phyloP scores from a whole-genome alignment of 1,140 invertebrate genomes.

The Drosophila leontia region DNA sequence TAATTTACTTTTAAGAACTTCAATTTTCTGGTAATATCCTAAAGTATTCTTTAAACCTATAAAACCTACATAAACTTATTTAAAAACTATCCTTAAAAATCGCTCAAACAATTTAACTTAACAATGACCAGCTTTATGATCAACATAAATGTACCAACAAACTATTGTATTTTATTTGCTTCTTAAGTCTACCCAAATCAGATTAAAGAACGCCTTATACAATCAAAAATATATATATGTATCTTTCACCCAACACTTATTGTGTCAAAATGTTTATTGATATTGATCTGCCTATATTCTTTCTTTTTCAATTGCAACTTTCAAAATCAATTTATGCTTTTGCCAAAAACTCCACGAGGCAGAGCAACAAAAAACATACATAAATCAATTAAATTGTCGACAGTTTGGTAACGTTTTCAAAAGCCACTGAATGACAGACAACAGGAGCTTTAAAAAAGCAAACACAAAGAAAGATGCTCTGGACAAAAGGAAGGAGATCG shows the following conservation, averaged over 20 bases:
- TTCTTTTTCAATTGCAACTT: slow-evolving; percentile 21
- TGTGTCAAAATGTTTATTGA: slow-evolving; percentile 19
- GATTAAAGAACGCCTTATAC: not conserved
- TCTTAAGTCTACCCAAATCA: not conserved
- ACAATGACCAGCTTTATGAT: not conserved
- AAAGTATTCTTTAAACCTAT: not conserved
- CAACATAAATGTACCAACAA: not conserved
- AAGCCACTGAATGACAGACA: slow-evolving; percentile 16
- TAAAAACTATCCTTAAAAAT: not conserved
- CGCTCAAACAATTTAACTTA: not conserved
- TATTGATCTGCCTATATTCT: slow-evolving; percentile 21
- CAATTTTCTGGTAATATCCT: no score
- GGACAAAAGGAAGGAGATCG: slow-evolving; percentile 26
- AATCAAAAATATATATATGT: not conserved
- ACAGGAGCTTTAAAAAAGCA: slow-evolving; percentile 18
- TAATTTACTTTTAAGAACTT: no score
- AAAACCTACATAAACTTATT: not conserved
- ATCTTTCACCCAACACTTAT: not conserved
- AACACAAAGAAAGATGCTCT: slow-evolving; percentile 34
- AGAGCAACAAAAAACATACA: slow-evolving; percentile 29
- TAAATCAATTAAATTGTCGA: slow-evolving; percentile 79
- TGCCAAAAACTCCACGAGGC: slow-evolving; percentile 29
- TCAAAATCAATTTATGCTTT: slow-evolving; percentile 47
- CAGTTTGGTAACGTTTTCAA: slow-evolving; percentile 67
- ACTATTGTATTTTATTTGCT: not conserved